Evolutionary conservation across 2,113 vertebrate species (phyloP).

Genomic region (sheep (Ovis aries)): DNA sequence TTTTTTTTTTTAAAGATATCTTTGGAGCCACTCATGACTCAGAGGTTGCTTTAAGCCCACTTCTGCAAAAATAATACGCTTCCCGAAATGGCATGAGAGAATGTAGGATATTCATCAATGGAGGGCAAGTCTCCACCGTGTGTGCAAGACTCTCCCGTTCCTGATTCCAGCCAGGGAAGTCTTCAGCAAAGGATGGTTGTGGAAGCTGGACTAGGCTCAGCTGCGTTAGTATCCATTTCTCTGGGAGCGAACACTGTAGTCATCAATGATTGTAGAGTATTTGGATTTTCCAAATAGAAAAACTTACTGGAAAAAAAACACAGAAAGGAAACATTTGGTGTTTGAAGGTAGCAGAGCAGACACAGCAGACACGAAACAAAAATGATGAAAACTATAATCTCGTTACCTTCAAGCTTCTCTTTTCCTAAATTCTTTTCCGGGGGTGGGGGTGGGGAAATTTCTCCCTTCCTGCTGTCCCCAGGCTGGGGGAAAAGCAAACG

Average conservation of each 20-base stretch:
- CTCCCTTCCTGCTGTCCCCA: not conserved
- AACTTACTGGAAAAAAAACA: not conserved
- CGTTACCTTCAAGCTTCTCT: too few relatives aligned
- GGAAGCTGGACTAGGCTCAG: too few relatives aligned
- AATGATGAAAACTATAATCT: not conserved
- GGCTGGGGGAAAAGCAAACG: not conserved
- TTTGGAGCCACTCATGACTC: conserved; percentile 68
- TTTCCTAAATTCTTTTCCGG: not conserved
- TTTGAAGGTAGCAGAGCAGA: not conserved
- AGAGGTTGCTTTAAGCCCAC: conserved; percentile 29
- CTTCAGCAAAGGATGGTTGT: not conserved
- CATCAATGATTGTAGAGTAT: accelerated
- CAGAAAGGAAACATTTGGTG: not conserved
- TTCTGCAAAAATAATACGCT: conserved; percentile 30
- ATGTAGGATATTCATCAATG: not conserved
- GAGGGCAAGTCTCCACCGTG: not conserved
- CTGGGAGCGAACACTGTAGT: accelerated
- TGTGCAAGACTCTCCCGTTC: not conserved
- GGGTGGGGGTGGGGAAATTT: too few relatives aligned
- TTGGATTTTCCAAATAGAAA: not conserved
- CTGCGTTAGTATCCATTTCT: not conserved
- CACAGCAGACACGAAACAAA: not conserved
- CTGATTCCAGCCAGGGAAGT: not conserved
- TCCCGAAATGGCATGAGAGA: not conserved
- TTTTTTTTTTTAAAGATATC: conserved; percentile 26